phyloP scores from a whole-genome alignment of 2,797 vertebrate genomes.

The Alosa sapidissima region DNA sequence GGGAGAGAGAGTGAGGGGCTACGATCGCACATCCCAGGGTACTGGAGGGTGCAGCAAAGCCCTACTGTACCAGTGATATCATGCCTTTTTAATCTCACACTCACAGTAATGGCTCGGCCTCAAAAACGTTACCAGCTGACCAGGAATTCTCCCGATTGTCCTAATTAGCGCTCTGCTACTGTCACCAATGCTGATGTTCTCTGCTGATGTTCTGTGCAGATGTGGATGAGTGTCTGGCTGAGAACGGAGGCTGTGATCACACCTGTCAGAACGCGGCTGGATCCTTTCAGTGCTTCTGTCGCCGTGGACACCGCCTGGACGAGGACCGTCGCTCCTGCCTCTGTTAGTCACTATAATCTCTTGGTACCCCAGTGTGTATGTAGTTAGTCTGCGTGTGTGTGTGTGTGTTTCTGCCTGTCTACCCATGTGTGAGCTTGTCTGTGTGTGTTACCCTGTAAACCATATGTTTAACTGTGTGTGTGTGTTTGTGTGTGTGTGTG shows the following conservation, averaged over 20 bases:
- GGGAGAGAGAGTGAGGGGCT: too few relatives aligned
- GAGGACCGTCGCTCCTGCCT: slow-evolving; percentile 82
- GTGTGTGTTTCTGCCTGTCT: background rate
- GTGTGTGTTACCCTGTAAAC: background rate
- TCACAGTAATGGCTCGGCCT: too few relatives aligned
- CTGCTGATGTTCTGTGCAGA: slow-evolving; percentile 67
- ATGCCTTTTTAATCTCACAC: too few relatives aligned
- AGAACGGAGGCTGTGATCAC: slow-evolving; percentile 83
- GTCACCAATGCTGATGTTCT: background rate
- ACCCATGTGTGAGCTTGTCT: background rate
- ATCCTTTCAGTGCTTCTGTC: slow-evolving; percentile 87
- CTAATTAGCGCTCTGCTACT: too few relatives aligned
- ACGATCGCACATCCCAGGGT: too few relatives aligned
- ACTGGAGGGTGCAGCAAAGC: too few relatives aligned
- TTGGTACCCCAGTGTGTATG: background rate
- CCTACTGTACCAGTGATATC: too few relatives aligned
- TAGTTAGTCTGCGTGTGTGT: background rate
- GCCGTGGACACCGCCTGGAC: slow-evolving; percentile 78
- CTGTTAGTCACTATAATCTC: slow-evolving; percentile 72
- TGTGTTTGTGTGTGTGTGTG: background rate
- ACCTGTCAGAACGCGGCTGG: slow-evolving; percentile 84
- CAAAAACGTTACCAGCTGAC: too few relatives aligned
- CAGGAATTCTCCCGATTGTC: too few relatives aligned
- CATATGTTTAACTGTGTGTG: background rate
- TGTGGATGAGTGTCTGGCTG: slow-evolving; percentile 85